Base-by-base conservation (phyloP, 2,888 invertebrate genomes). In the Yponomeuta malinellus region DNA sequence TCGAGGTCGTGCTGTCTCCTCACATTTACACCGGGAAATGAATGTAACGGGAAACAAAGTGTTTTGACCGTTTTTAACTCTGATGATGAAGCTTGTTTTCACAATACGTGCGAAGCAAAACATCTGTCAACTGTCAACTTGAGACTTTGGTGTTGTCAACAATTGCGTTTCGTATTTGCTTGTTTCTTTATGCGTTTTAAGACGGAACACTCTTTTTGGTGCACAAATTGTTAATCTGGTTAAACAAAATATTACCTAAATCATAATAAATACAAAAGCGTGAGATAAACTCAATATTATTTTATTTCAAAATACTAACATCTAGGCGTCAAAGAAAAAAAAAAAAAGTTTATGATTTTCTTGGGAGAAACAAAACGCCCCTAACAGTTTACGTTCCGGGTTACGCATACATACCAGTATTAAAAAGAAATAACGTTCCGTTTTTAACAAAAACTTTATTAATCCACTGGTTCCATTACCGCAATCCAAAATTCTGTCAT, bases 1-100 rank as follows among this genome's bases (percentile, higher is more conserved):
- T 74, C 83, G 67, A 43, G 66, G 63, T 48, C n/a, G 65, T 23
- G 48, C 76, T 65, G 69, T 74, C 73, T 71, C 72, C 72, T 73
- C 65, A 74, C 76, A 79, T 78, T 88, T 80, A 88, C 89, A 90
- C 90, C 80, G 89, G 90, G 88, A 81, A 74, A 77, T 72, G 72
- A 74, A 77, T 72, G 72, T 74, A 73, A 76, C 72, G 75, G 71
- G 33, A 75, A 72, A 75, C 73, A 80, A 75, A 75, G 75, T 74
- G 79, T 83, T 78, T 77, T 76, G n/a, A 48, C n/a, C 77, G 76
- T 79, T 78, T 78, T 79, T 79, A 74, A 73, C 12, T 72, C 74
- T 31, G 29, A 68, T 15, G 68, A 68, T 68, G 52, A 68, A 52
- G 48, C 52, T 10, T 31, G 67, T 79, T 76, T 77, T 78, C 52